Evolutionary conservation across 2,888 invertebrate genomes (phyloP).

Genomic region (Coleophora deauratella): DNA sequence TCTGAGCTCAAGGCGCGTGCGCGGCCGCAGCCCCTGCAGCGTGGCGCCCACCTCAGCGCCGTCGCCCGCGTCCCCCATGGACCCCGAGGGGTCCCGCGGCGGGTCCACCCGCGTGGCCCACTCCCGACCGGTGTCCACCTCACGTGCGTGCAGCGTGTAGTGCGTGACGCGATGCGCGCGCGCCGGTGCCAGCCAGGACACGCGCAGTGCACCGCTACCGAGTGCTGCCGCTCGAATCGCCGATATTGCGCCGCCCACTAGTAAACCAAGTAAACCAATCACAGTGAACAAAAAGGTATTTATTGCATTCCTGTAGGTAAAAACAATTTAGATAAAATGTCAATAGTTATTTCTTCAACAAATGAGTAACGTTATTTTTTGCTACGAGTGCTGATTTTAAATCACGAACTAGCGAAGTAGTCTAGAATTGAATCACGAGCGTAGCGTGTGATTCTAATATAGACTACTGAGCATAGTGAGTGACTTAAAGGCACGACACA

Average conservation of each 20-base stretch:
- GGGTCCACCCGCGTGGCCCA: conserved; percentile 48
- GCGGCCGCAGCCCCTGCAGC: conserved; percentile 78
- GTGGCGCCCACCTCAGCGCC: conserved; percentile 70
- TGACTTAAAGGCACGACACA: too few relatives aligned
- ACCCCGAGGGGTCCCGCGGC: conserved; percentile 10
- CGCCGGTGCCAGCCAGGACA: conserved; percentile 80
- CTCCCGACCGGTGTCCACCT: conserved; percentile 71
- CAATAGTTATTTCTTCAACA: too few relatives aligned
- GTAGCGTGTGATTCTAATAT: too few relatives aligned
- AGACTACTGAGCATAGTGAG: too few relatives aligned
- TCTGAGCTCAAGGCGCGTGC: conserved; percentile 87
- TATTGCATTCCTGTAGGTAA: too few relatives aligned
- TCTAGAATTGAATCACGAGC: too few relatives aligned
- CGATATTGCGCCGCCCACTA: conserved; percentile 39
- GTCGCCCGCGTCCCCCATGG: conserved; percentile 6
- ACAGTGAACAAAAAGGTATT: too few relatives aligned
- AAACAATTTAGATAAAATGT: too few relatives aligned
- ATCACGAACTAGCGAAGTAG: too few relatives aligned
- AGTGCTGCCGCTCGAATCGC: conserved; percentile 79
- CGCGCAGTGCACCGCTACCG: conserved; percentile 80
- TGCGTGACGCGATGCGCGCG: conserved; percentile 81
- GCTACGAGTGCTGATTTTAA: too few relatives aligned
- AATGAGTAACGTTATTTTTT: too few relatives aligned
- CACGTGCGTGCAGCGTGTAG: conserved; percentile 84
- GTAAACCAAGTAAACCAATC: too few relatives aligned